Percentiles rank a stretch among this genome's conserved stretches.
These are phyloP conservation scores for Myotis findleyi DNA, from an alignment of 2,797 vertebrate genomes.

Conservation along the genomic window DNA sequence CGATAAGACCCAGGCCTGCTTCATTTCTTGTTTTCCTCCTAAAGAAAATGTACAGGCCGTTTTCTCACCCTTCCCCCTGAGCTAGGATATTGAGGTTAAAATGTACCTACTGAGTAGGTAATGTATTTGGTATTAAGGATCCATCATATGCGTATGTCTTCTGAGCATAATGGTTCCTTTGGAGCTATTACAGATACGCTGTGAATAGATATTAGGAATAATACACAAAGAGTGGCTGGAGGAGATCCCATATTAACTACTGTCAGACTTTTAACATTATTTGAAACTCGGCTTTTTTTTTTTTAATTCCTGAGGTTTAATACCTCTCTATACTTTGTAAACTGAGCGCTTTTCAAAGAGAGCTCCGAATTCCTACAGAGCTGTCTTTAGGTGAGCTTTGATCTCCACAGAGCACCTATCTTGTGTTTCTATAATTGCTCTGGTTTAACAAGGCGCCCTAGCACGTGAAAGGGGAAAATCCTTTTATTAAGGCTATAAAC, in stretches of 20 bases:
- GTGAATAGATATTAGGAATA: slow-evolving; percentile 77
- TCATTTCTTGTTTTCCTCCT: slow-evolving; percentile 40
- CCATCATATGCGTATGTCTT: slow-evolving; percentile 18
- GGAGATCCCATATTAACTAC: slow-evolving; percentile 75
- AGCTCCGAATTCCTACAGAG: slow-evolving; percentile 83
- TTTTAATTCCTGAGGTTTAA: slow-evolving; percentile 78
- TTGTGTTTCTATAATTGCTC: slow-evolving; percentile 86
- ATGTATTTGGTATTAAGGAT: slow-evolving; percentile 53
- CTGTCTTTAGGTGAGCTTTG: slow-evolving; percentile 85
- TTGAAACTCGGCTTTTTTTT: slow-evolving; percentile 76
- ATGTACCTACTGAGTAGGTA: slow-evolving; percentile 65
- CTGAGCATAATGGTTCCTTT: slow-evolving; percentile 72
- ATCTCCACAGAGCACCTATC: slow-evolving; percentile 88
- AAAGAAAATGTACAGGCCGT: slow-evolving; percentile 69
- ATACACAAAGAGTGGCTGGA: slow-evolving; percentile 75
- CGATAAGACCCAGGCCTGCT: background rate
- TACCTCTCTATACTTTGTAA: slow-evolving; percentile 83
- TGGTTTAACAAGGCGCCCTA: slow-evolving; percentile 86
- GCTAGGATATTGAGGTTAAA: slow-evolving; percentile 75
- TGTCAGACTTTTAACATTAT: slow-evolving; percentile 75
- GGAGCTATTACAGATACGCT: slow-evolving; percentile 68
- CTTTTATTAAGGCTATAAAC: slow-evolving; percentile 88
- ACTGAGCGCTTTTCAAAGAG: slow-evolving; percentile 84
- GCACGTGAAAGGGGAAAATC: slow-evolving; percentile 82
- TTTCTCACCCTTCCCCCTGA: slow-evolving; percentile 59